These are phyloP conservation scores for Theocolax elegans DNA, from an alignment of 1,140 invertebrate species.

Conservation along the genomic window DNA sequence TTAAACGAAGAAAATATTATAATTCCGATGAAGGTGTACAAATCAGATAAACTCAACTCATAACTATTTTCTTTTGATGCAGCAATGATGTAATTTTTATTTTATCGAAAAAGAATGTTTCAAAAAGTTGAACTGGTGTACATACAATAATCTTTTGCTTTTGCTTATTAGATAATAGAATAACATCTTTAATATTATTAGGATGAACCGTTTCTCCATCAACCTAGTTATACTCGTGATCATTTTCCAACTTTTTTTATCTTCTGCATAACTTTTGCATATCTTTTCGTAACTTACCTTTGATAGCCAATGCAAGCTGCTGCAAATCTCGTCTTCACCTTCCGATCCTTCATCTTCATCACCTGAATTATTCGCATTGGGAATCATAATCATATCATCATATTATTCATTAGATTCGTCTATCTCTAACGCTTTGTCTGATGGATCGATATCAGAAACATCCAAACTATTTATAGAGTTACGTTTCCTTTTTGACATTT, in stretches of 20 bases:
- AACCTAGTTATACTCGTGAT: background rate
- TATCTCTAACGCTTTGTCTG: no score
- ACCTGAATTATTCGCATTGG: background rate
- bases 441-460: no score
- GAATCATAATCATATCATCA: background rate
- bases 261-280: constrained; percentile 1
- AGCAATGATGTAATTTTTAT: constrained; percentile 16
- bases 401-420: background rate
- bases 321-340: no score
- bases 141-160: constrained; percentile 22
- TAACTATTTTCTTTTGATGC: constrained; percentile 3
- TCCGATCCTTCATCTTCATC: background rate
- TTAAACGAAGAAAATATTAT: no score
- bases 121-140: constrained; percentile 24
- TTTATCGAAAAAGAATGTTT: constrained; percentile 10
- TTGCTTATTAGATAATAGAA: background rate
- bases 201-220: background rate
- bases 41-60: background rate
- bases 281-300: background rate
- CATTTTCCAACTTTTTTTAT: constrained; percentile 3
- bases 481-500: no score
- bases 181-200: background rate
- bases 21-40: constrained; percentile 1
- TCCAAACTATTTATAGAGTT: no score
- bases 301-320: no score